Percentiles rank a stretch among this genome's conserved stretches.
Evolutionary conservation across 2,797 vertebrate species (phyloP).

Genomic region (Labeo calbasu): DNA sequence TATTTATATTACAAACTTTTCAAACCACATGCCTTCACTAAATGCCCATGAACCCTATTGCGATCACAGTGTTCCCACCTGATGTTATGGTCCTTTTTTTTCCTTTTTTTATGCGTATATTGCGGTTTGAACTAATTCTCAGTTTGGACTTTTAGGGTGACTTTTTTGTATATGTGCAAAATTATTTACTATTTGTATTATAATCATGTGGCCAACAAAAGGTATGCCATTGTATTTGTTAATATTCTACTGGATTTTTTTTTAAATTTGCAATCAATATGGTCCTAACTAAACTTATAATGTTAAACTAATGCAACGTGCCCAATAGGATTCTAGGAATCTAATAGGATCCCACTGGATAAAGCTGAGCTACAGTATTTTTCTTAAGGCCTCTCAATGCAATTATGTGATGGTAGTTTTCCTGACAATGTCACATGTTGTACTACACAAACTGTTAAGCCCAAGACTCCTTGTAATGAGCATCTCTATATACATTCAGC

Average conservation of each 20-base stretch:
- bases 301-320: neutral
- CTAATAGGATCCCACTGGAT: neutral
- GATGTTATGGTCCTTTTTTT: neutral
- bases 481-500: neutral
- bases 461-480: neutral
- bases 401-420: neutral
- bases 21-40: neutral
- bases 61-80: neutral
- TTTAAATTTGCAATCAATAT: no score
- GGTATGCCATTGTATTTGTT: no score
- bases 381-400: neutral
- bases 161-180: no score
- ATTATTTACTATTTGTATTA: no score
- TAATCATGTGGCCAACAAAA: no score
- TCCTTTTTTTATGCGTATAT: no score
- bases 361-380: neutral
- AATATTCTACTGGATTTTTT: no score
- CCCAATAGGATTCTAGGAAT: neutral
- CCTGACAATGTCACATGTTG: neutral
- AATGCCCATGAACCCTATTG: neutral
- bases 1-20: neutral
- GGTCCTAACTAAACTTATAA: neutral
- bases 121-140: no score
- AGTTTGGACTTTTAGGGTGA: no score
- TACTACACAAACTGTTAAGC: neutral